Base-by-base conservation (phyloP, 2,797 vertebrate genomes). In the Aldrovandia affinis region DNA sequence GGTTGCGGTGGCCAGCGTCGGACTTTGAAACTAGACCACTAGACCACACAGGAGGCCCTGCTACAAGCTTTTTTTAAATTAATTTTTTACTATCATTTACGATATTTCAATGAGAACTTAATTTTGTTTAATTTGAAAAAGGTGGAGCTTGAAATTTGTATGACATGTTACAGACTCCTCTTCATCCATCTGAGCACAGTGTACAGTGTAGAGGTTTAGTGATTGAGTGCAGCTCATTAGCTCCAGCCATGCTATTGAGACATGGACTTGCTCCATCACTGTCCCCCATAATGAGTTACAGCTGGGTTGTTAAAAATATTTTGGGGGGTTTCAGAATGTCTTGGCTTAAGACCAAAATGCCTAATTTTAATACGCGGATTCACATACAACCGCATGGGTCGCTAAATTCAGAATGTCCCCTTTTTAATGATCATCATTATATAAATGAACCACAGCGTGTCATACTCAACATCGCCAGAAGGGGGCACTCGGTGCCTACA, bases 401-500 rank as follows among this genome's bases (percentile, higher is more conserved):
- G n/a, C 25, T 25, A 47, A 8, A 44, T 77, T 77, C n/a, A 14
- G 42, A 77, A 77, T 47, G 1, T 54, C 15, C 18, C 54, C 12
- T 78, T 54, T 77, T 25, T 8, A 33, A 30, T 7, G 14, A 30
- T 30, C 12, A 12, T 54, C 39, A 25, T n/a, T 47, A 59, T 2
- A n/a, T 30, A 55, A 80, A 25, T 12, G 28, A 83, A 28, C 54
- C 70, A 75, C 77, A 30, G 33, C 7, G 75, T 78, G 25, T 61
- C 57, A 47, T 78, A 77, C n/a, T 63, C 15, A n/a, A 47, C 52
- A 78, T 42, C 61, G 78, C 82, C 82, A 83, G 55, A 57, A 61
- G 82, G 82, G 82, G 82, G 82, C 82, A 63, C 3, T 63, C 82
- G 4, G 10, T 63, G 63, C 42, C 57, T n/a, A 78, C 55, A 47